A percentile compares a stretch with the other conserved stretches of the same genome.
Evolutionary conservation across 1,140 invertebrate species (phyloP).

Genomic region (Polypedilum pembai): DNA sequence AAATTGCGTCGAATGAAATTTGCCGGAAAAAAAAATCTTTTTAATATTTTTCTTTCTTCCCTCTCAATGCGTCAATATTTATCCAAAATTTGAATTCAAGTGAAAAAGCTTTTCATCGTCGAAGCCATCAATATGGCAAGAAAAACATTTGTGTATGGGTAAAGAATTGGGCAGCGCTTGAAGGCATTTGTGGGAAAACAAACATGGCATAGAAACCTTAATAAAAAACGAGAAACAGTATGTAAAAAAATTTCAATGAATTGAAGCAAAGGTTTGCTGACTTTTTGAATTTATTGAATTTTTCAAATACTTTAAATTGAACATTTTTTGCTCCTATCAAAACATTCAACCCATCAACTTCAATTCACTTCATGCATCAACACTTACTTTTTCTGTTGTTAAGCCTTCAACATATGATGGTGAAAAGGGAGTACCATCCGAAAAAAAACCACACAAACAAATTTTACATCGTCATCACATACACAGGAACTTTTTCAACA

Average conservation of each 20-base stretch:
- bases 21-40: conserved; percentile 15
- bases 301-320: neutral
- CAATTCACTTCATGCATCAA: conserved; percentile 11
- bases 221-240: too few species aligned
- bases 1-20: neutral
- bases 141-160: too few species aligned
- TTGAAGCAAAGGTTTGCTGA: too few species aligned
- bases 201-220: too few species aligned
- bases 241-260: too few species aligned
- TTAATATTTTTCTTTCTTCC: conserved; percentile 14
- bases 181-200: too few species aligned
- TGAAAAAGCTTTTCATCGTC: neutral
- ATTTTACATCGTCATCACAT: neutral
- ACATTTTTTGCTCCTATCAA: neutral
- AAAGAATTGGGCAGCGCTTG: too few species aligned
- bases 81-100: neutral
- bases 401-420: too few species aligned
- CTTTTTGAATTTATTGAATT: neutral
- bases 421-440: neutral
- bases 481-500: conserved; percentile 5
- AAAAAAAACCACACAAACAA: neutral
- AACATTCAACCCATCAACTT: conserved; percentile 12
- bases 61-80: neutral
- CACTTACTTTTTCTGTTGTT: neutral
- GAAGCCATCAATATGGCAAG: too few species aligned